Percentiles rank a stretch among this genome's conserved stretches.
phyloP scores from a whole-genome alignment of 2,888 invertebrate genomes.

The Catonia carolina region DNA sequence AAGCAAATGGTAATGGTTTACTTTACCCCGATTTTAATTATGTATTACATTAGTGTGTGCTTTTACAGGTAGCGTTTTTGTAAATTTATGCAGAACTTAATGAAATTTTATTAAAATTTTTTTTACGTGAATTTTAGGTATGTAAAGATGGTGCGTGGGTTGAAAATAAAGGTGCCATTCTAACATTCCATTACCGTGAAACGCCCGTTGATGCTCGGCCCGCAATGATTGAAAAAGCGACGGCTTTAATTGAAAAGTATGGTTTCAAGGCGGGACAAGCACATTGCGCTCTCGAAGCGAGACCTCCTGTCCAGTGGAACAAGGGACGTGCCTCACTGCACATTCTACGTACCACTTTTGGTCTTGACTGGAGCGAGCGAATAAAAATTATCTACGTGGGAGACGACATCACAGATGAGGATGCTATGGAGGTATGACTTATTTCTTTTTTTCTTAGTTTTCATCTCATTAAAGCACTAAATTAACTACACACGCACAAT shows the following conservation, averaged over 20 bases:
- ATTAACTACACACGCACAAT: too few species aligned
- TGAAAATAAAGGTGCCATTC: conserved; percentile 78
- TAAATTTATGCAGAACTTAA: too few species aligned
- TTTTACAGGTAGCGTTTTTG: too few species aligned
- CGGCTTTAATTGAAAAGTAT: conserved; percentile 61
- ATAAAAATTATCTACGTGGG: conserved; percentile 85
- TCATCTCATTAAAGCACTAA: too few species aligned
- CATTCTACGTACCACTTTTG: conserved; percentile 81
- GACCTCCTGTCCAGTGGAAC: conserved; percentile 87
- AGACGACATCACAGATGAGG: conserved; percentile 83
- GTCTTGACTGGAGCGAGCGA: conserved; percentile 85
- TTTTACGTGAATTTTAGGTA: conserved; percentile 55
- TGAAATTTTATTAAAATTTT: too few species aligned
- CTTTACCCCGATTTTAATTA: too few species aligned
- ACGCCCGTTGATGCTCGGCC: conserved; percentile 63
- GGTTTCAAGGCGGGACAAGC: conserved; percentile 75
- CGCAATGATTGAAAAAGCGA: conserved; percentile 63
- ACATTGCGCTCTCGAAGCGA: conserved; percentile 83
- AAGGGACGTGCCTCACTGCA: conserved; percentile 86
- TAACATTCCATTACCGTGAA: conserved; percentile 84
- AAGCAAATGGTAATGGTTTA: too few species aligned
- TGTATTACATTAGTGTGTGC: too few species aligned
- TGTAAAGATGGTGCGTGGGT: conserved; percentile 88
- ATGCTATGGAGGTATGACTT: conserved; percentile 72
- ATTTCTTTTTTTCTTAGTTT: background rate